Evolutionary conservation across 1,140 invertebrate genomes (phyloP).

Genomic region (Apolygus lucorum): DNA sequence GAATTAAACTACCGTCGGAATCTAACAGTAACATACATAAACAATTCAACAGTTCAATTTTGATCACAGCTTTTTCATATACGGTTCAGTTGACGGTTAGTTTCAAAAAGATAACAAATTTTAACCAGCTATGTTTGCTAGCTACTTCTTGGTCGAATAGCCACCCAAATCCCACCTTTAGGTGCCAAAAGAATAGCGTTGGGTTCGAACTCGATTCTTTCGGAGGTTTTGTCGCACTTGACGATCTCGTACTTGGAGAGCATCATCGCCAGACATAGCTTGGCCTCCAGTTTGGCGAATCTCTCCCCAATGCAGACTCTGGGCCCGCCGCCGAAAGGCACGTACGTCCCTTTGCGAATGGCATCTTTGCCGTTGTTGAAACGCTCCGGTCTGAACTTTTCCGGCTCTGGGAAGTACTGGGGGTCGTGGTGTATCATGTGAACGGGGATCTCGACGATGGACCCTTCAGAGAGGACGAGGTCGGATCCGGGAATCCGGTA

Average conservation of each 20-base stretch:
- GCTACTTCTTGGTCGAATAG: neutral
- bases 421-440: constrained; percentile 41
- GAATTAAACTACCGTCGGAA: no score
- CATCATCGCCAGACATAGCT: constrained; percentile 36
- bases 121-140: no score
- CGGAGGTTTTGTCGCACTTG: constrained; percentile 41
- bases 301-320: constrained; percentile 52
- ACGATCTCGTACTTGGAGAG: constrained; percentile 39
- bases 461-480: constrained; percentile 33
- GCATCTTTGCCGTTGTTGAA: constrained; percentile 34
- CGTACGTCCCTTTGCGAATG: constrained; percentile 35
- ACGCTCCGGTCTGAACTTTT: constrained; percentile 39
- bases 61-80: no score
- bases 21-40: no score
- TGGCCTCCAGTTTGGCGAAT: constrained; percentile 40
- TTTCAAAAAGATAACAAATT: no score
- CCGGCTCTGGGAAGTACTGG: constrained; percentile 38
- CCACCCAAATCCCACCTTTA: constrained; percentile 28
- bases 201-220: constrained; percentile 19
- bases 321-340: constrained; percentile 56
- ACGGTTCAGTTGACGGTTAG: no score
- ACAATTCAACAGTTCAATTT: no score
- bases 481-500: constrained; percentile 33
- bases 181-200: constrained; percentile 24
- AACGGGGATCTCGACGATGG: constrained; percentile 37